Conservation (phyloP, 1,140 invertebrate species). For the Wasmannia auropunctata region DNA sequence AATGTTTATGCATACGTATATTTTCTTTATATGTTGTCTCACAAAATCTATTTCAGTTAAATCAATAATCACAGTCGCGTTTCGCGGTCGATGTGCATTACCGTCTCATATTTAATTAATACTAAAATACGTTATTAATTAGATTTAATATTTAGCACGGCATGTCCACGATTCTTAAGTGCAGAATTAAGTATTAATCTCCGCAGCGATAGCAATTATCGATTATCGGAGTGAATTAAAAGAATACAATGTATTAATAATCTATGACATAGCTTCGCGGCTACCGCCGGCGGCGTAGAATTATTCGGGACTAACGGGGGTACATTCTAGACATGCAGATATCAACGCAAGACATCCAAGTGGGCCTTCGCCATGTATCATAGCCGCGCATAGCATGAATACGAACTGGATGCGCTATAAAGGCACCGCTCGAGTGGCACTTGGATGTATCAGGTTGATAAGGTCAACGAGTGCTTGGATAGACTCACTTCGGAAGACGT, state of each 20-base stretch:
- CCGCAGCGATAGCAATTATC: neutral
- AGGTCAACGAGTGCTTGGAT: conserved; percentile 78
- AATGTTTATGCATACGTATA: no score
- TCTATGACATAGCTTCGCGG: neutral
- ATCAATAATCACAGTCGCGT: conserved; percentile 28
- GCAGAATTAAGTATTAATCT: conserved; percentile 15
- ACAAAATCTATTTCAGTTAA: neutral
- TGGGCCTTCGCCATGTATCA: neutral
- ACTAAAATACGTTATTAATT: neutral
- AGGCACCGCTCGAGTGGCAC: conserved; percentile 55
- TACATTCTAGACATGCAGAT: conserved; percentile 19
- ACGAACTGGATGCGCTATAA: conserved; percentile 27
- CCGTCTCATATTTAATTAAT: conserved; percentile 36
- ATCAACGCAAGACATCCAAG: conserved; percentile 33
- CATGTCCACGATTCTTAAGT: conserved; percentile 5
- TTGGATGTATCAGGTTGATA: conserved; percentile 76
- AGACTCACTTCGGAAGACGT: conserved; percentile 97
- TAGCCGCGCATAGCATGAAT: conserved; percentile 4
- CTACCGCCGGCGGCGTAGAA: neutral
- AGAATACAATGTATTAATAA: neutral
- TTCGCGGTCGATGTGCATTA: conserved; percentile 5
- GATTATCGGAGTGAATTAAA: conserved; percentile 5
- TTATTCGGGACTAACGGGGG: neutral
- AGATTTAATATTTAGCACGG: conserved; percentile 43
- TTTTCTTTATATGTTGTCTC: neutral